phyloP scores from a whole-genome alignment of 2,113 vertebrate species.

The Cynopterus brachyotis region DNA sequence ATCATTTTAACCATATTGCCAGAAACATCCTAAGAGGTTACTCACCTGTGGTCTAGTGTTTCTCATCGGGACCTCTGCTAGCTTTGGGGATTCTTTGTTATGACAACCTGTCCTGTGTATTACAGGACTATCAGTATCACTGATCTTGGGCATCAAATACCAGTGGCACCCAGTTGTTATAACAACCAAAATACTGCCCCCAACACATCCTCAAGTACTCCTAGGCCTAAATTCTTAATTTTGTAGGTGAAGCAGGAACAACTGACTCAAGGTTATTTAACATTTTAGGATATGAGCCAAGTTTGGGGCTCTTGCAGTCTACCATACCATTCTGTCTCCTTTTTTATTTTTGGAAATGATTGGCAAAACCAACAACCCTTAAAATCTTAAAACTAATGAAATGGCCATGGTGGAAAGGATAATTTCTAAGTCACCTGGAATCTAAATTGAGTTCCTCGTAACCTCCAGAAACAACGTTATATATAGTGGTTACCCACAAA shows the following conservation, averaged over 20 bases:
- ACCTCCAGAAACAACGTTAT: not conserved
- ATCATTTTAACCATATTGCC: not conserved
- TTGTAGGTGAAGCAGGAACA: not conserved
- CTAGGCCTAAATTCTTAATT: not conserved
- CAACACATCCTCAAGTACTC: not conserved
- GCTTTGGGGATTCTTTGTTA: not conserved
- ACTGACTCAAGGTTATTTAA: not conserved
- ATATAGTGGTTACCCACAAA: constrained; percentile 44
- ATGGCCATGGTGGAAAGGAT: not conserved
- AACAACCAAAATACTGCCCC: not conserved
- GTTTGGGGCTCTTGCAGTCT: not conserved
- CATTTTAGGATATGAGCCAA: not conserved
- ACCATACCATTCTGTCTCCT: not conserved
- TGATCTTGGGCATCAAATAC: not conserved
- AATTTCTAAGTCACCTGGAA: constrained; percentile 17
- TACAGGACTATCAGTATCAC: not conserved
- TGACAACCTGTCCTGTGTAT: not conserved
- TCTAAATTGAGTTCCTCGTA: not conserved
- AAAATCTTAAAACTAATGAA: not conserved
- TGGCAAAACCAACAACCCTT: not conserved
- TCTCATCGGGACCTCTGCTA: not conserved
- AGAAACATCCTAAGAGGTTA: not conserved
- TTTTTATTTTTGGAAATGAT: not conserved
- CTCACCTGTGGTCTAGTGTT: not conserved
- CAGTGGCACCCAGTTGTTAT: not conserved